Conservation (phyloP, 2,113 vertebrate species). For the Recurvirostra avosetta region DNA sequence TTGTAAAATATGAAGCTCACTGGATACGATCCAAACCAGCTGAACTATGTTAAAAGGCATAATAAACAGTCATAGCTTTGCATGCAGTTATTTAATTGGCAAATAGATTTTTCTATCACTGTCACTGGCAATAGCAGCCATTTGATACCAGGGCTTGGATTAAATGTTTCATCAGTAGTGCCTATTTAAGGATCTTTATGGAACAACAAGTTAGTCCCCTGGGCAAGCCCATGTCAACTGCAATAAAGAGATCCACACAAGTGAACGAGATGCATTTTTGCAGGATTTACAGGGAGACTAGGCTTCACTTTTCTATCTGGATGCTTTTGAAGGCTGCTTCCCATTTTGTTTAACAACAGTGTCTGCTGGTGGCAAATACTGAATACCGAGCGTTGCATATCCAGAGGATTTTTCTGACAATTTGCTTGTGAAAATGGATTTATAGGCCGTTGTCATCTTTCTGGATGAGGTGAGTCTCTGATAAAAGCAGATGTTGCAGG, state of each 20-base stretch:
- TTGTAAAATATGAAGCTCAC: conserved; percentile 54
- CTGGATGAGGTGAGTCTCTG: conserved; percentile 53
- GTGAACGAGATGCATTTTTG: conserved; percentile 54
- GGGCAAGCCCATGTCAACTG: conserved; percentile 71
- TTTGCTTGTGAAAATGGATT: conserved; percentile 27
- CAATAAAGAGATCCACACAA: conserved; percentile 68
- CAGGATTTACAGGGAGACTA: conserved; percentile 48
- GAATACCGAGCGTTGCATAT: not conserved
- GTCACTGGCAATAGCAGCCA: conserved; percentile 64
- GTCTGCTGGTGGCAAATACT: conserved; percentile 17
- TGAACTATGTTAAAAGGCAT: conserved; percentile 61
- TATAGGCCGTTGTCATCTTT: not conserved
- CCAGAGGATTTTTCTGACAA: not conserved
- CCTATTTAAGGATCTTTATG: conserved; percentile 75
- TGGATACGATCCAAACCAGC: conserved; percentile 60
- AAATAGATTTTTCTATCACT: conserved; percentile 71
- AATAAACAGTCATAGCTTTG: conserved; percentile 57
- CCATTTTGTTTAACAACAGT: conserved; percentile 21
- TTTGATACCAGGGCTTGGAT: conserved; percentile 67
- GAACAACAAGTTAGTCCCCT: conserved; percentile 74
- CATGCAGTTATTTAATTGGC: conserved; percentile 72
- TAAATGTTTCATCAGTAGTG: conserved; percentile 75
- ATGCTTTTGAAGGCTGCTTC: conserved; percentile 36
- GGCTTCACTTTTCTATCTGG: not conserved
- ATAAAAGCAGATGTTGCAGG: not conserved